phyloP scores from a whole-genome alignment of 1,140 invertebrate species.

The Phocides pigmalion region DNA sequence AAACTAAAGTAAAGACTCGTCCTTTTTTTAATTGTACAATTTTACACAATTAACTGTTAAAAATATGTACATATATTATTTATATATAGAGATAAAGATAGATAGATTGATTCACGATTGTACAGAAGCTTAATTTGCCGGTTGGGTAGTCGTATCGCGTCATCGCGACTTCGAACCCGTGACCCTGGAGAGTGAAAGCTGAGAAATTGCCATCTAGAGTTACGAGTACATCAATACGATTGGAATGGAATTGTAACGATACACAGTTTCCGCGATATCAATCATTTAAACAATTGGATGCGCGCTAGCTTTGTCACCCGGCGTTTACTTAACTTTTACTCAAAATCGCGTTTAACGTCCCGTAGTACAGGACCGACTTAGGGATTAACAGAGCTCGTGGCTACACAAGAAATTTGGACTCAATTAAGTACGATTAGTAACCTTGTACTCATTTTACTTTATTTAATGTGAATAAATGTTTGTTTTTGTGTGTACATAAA shows the following conservation, averaged over 20 bases:
- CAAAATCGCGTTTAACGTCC: too few species aligned
- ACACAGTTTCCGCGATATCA: constrained; percentile 43
- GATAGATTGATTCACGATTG: constrained; percentile 25
- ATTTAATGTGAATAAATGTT: too few species aligned
- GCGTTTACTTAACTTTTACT: background rate
- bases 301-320: background rate
- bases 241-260: constrained; percentile 44
- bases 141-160: constrained; percentile 42
- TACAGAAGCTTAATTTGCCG: constrained; percentile 44
- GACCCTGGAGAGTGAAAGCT: constrained; percentile 63
- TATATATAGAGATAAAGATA: constrained; percentile 19
- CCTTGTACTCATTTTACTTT: too few species aligned
- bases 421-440: too few species aligned
- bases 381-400: too few species aligned
- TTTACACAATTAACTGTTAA: too few species aligned
- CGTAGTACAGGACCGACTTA: too few species aligned
- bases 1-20: too few species aligned
- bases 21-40: too few species aligned
- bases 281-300: constrained; percentile 24
- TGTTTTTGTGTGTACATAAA: too few species aligned
- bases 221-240: constrained; percentile 46
- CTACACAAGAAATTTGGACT: too few species aligned
- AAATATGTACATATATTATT: too few species aligned
- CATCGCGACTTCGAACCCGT: constrained; percentile 57
- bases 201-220: constrained; percentile 56